Conservation (phyloP, 2,888 invertebrate species). For the Nomada hirtipes region DNA sequence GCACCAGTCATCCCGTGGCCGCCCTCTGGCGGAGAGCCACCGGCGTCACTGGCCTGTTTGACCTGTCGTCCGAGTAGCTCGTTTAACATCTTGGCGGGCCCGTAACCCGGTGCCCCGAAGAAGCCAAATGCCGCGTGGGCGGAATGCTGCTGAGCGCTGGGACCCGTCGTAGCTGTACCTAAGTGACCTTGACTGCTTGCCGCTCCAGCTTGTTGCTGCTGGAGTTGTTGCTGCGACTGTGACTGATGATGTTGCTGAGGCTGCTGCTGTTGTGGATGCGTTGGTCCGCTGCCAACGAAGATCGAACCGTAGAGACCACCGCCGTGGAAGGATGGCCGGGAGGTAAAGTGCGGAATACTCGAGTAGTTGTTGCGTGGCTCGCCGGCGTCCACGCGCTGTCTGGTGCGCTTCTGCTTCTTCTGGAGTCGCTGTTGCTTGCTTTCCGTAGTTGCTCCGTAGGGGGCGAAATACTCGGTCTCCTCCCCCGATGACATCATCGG, state of each 20-base stretch:
- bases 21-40: conserved; percentile 85
- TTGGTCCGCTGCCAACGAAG: conserved; percentile 88
- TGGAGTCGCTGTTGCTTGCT: conserved; percentile 88
- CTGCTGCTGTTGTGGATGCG: conserved; percentile 76
- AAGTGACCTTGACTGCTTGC: conserved; percentile 81
- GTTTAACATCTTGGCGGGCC: conserved; percentile 96
- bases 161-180: conserved; percentile 85
- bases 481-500: conserved; percentile 99
- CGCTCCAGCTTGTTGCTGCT: conserved; percentile 83
- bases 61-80: conserved; percentile 94
- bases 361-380: conserved; percentile 97
- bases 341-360: conserved; percentile 91
- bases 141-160: conserved; percentile 86
- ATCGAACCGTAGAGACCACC: conserved; percentile 95
- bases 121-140: conserved; percentile 90
- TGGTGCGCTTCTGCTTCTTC: conserved; percentile 96
- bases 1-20: conserved; percentile 85
- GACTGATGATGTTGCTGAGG: conserved; percentile 65
- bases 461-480: conserved; percentile 97
- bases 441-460: conserved; percentile 91
- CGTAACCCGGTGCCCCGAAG: conserved; percentile 93
- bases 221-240: conserved; percentile 68
- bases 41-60: conserved; percentile 89
- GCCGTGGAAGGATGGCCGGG: conserved; percentile 93
- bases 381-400: conserved; percentile 98